Evolutionary conservation across 1,140 invertebrate species (phyloP).

Genomic region (Macrocentrus cingulum): DNA sequence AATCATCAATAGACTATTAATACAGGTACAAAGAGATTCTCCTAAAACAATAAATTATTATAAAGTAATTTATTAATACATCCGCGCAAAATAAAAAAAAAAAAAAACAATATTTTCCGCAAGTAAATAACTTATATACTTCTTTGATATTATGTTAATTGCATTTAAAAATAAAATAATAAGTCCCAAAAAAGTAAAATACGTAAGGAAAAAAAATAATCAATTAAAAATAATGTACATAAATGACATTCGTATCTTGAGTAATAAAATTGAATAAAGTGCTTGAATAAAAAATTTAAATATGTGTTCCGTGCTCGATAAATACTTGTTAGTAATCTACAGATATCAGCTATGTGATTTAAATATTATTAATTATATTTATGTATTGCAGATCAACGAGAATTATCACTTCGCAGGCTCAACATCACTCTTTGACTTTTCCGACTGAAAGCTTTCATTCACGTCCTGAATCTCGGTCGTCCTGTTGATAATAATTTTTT

Average conservation of each 20-base stretch:
- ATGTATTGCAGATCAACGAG: background rate
- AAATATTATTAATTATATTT: background rate
- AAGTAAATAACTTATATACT: no score
- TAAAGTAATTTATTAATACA: background rate
- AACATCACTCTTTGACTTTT: background rate
- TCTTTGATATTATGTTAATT: no score
- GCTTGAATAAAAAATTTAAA: background rate
- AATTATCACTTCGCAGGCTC: background rate
- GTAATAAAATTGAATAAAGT: background rate
- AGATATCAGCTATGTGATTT: background rate
- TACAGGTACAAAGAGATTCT: no score
- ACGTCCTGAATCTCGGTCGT: background rate
- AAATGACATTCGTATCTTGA: background rate
- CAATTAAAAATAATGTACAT: background rate
- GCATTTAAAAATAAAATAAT: no score
- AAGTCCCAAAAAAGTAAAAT: no score
- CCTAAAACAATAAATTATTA: background rate
- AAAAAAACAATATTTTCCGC: no score
- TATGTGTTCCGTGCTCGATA: no score
- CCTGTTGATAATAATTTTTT: slow-evolving; percentile 16
- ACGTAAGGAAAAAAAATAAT: background rate
- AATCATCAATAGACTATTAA: background rate
- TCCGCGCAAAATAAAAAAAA: background rate
- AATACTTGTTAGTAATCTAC: background rate
- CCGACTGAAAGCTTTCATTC: background rate